Evolutionary conservation across 2,888 invertebrate genomes (phyloP), one percentile per base, ranked within the genome.

Genomic region (Thecophora atra): DNA sequence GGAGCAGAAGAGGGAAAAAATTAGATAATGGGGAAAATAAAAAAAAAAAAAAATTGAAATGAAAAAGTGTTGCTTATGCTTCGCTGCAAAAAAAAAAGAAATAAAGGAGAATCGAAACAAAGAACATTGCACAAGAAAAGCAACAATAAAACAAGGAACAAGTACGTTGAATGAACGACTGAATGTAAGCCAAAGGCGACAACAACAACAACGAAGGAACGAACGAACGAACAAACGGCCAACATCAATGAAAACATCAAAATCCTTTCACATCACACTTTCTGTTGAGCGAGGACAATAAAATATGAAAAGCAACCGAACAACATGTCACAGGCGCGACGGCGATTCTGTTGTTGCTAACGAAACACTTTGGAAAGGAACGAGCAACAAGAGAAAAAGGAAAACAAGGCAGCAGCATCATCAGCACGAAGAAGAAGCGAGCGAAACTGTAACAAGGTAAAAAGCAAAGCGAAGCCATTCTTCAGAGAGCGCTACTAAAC

Each of bases 201-300:
- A 71, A 37, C 37, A 30, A 37, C 24, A 13, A 19, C 37, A 54
- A 42, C 67, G 37, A 24, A 47, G 15, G 17, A 62, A 42, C 54
- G 60, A 37, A 65, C 19, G 24, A 72, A 44, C 30, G 37, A 30
- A 58, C 37, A 37, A 62, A 63, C 44, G 15, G n/a, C 19, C 24
- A 63, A 60, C 63, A 62, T 62, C 30, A 62, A 63, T 70, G 52
- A 11, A 69, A 72, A 65, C 79, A 79, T 77, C 74, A 81, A 79
- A 75, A 83, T 83, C 83, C 83, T 82, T 79, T 76, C 82, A 76
- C 81, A 82, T 83, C 79, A 79, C 78, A 79, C 78, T 81, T 78
- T 77, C 80, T 77, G 80, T 83, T 83, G 83, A 80, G 81, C 79
- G 79, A 83, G 81, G 83, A 82, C 82, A 75, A 78, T 19, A 44